These are phyloP conservation scores for Idaea aversata DNA, from an alignment of 2,888 invertebrate species.

Conservation along the genomic window DNA sequence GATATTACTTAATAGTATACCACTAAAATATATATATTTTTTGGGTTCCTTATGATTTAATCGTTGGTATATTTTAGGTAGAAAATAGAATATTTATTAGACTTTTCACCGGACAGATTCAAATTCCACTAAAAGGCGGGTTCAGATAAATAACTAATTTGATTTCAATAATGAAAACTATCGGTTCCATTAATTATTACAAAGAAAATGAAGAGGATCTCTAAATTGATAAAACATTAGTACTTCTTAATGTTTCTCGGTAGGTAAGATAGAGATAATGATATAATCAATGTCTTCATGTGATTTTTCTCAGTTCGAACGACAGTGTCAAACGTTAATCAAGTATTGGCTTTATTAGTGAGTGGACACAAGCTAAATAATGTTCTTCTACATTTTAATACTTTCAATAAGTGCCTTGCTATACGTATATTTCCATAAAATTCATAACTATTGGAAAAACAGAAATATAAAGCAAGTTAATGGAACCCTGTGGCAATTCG, in stretches of 20 bases:
- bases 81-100: too few relatives aligned
- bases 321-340: neutral
- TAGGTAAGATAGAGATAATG: neutral
- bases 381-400: neutral
- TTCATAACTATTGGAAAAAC: conserved; percentile 47
- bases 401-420: neutral
- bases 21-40: too few relatives aligned
- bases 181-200: too few relatives aligned
- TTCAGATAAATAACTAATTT: too few relatives aligned
- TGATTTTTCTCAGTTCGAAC: neutral
- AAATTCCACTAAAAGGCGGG: too few relatives aligned
- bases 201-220: neutral
- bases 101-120: too few relatives aligned
- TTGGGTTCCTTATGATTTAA: too few relatives aligned
- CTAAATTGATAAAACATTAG: neutral
- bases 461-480: conserved; percentile 40
- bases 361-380: neutral
- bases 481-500: conserved; percentile 37
- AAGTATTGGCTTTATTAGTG: neutral
- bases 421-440: neutral
- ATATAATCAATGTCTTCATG: neutral
- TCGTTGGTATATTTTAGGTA: too few relatives aligned
- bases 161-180: too few relatives aligned
- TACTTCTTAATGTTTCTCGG: neutral
- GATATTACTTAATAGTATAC: too few relatives aligned